phyloP scores from a whole-genome alignment of 2,113 vertebrate species.

The Cairina moschata region DNA sequence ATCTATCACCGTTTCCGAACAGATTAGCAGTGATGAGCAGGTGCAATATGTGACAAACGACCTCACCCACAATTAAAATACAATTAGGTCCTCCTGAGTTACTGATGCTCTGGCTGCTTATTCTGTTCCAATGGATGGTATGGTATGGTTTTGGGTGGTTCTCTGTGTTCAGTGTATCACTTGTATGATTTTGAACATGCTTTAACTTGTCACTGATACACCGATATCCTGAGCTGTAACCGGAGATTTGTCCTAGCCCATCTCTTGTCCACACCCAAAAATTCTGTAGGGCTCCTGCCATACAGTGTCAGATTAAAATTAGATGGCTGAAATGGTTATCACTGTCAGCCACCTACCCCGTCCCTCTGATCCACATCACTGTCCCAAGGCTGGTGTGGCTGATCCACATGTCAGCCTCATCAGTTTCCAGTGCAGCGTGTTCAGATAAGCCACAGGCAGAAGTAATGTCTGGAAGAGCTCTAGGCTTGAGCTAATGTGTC shows the following conservation, averaged over 20 bases:
- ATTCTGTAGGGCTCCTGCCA: neutral
- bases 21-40: neutral
- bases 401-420: neutral
- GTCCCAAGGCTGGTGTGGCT: neutral
- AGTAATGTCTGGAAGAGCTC: neutral
- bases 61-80: neutral
- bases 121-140: neutral
- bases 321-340: neutral
- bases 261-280: neutral
- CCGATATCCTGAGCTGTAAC: neutral
- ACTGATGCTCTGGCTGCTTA: neutral
- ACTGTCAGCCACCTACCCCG: neutral
- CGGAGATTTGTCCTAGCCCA: neutral
- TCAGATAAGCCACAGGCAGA: neutral
- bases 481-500: neutral
- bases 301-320: neutral
- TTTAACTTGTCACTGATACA: neutral
- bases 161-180: neutral
- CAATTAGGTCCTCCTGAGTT: neutral
- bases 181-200: neutral
- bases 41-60: neutral
- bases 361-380: neutral
- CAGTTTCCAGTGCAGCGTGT: neutral
- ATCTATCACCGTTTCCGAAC: neutral
- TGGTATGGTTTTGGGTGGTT: neutral